phyloP scores from a whole-genome alignment of 2,113 vertebrate species.

The Megalops atlanticus region DNA sequence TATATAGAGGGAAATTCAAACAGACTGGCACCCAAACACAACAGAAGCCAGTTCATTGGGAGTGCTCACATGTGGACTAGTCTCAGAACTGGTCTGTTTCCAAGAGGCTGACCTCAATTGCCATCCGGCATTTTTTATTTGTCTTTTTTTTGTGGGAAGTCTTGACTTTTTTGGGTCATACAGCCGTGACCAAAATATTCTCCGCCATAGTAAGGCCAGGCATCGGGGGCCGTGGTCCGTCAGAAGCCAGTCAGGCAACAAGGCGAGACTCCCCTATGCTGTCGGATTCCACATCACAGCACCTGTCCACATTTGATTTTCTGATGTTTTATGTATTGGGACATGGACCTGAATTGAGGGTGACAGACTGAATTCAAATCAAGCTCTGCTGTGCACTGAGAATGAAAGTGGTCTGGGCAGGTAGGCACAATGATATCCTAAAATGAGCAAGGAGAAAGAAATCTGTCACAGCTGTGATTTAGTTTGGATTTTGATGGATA shows the following conservation, averaged over 20 bases:
- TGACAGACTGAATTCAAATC: constrained; percentile 5
- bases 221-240: background rate
- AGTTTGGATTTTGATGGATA: background rate
- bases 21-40: background rate
- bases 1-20: background rate
- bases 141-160: background rate
- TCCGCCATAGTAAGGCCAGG: background rate
- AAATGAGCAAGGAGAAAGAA: background rate
- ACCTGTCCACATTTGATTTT: constrained; percentile 14
- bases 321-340: background rate
- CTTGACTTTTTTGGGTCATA: background rate
- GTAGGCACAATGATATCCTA: background rate
- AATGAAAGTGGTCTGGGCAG: constrained; percentile 5
- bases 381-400: background rate
- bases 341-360: background rate
- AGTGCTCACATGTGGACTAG: background rate
- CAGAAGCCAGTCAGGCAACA: background rate
- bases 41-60: background rate
- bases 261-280: background rate
- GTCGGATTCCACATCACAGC: background rate
- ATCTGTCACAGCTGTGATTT: background rate
- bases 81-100: background rate
- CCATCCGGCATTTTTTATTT: background rate
- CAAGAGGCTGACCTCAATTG: background rate
- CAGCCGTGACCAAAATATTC: constrained; percentile 6